Evolutionary conservation across 1,140 invertebrate species (phyloP), one percentile per base, ranked within the genome.

Genomic region (Melitaea cinxia): DNA sequence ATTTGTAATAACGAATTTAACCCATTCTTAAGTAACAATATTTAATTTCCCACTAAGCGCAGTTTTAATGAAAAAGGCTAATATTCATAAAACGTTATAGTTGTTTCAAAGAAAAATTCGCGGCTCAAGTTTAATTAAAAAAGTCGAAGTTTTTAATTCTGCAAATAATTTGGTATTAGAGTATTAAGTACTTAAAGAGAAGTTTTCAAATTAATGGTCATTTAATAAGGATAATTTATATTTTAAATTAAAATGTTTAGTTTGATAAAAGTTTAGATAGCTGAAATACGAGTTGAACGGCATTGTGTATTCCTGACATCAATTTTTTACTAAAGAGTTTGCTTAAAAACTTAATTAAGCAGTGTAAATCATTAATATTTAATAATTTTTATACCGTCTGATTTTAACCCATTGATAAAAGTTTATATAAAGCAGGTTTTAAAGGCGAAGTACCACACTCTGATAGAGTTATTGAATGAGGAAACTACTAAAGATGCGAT

Each of bases 131-230:
- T 65, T 30, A 65, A 65, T 65, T 65, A 56, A 65, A 65, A 65
- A 65, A 56, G 56, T 60, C 50, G 9, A 45, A 60, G 28, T 60
- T 67, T 67, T 67, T 60, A 61, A 61, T 67, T 67, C 65, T 61
- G 37, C 52, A 54, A 67, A 60, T 67, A 60, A 67, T 67, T 67
- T 39, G 65, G 58, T 67, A 67, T 60, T 67, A 67, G 24, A 50
- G 57, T 54, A 50, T 54, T 67, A 60, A 55, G 65, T 47, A 37
- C 57, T 55, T 54, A 55, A 17, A 23, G 30, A 10, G 37, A 55
- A 67, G 50, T 60, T 67, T 67, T 67, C 61, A 45, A 67, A 67
- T 60, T 60, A 58, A 67, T 67, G 57, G 39, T 9, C 49, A 37
- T 12, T 15, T 42, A 57, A 55, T 62, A 33, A 45, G 49, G 39